phyloP scores from a whole-genome alignment of 2,888 invertebrate species.

The Callyntrura sp. region DNA sequence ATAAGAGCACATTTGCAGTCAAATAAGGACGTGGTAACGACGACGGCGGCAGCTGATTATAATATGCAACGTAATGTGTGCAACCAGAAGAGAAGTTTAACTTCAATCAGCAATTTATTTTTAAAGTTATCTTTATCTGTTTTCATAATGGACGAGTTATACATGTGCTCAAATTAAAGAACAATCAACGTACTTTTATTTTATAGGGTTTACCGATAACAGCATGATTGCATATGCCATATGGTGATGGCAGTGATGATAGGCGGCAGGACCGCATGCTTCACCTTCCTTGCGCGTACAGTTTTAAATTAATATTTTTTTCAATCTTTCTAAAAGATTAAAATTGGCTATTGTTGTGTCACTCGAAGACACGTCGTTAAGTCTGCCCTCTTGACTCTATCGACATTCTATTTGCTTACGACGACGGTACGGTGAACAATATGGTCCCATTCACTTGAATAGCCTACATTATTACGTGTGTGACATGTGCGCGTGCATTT shows the following conservation, averaged over 20 bases:
- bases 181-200: background rate
- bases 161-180: slow-evolving; percentile 14
- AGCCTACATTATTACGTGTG: background rate
- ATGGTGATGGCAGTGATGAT: background rate
- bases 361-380: slow-evolving; percentile 18
- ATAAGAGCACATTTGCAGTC: slow-evolving; percentile 3
- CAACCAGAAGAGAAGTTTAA: background rate
- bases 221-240: background rate
- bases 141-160: background rate
- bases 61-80: background rate
- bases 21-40: background rate
- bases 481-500: background rate
- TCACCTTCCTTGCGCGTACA: background rate
- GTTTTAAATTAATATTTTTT: slow-evolving; percentile 16
- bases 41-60: background rate
- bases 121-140: background rate
- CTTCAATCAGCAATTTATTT: slow-evolving; percentile 47
- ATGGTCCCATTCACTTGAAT: background rate
- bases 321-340: background rate
- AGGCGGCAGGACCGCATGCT: background rate
- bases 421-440: background rate
- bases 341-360: slow-evolving; percentile 25
- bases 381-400: slow-evolving; percentile 46
- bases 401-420: slow-evolving; percentile 1
- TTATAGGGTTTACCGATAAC: slow-evolving; percentile 16